phyloP scores from a whole-genome alignment of 2,113 vertebrate genomes.

The Pavo muticus region DNA sequence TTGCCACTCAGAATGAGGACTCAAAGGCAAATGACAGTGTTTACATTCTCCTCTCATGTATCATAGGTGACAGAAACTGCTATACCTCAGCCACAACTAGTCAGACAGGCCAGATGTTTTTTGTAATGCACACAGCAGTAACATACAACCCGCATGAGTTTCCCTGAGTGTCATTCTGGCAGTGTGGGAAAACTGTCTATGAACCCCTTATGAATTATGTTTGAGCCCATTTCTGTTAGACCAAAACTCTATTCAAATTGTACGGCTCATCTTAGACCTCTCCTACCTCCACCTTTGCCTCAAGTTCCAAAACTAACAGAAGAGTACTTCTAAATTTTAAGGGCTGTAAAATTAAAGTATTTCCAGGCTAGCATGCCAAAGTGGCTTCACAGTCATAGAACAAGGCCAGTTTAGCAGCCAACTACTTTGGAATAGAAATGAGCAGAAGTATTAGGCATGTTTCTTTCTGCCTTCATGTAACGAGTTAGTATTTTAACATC shows the following conservation, averaged over 20 bases:
- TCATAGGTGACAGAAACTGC: conserved; percentile 33
- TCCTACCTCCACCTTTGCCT: background rate
- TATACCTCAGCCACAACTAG: conserved; percentile 37
- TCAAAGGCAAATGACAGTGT: background rate
- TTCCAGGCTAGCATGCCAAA: background rate
- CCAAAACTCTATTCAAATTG: background rate
- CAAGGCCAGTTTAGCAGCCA: background rate
- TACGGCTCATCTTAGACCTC: background rate
- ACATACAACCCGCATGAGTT: background rate
- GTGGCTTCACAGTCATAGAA: background rate
- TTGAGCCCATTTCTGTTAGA: background rate
- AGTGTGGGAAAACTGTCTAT: background rate
- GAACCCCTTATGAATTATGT: background rate
- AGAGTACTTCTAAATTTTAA: background rate
- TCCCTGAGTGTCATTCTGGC: background rate
- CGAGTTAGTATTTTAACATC: background rate
- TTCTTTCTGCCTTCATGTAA: background rate
- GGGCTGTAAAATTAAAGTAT: background rate
- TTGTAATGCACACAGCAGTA: background rate
- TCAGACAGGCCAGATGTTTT: conserved; percentile 38
- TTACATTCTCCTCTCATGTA: conserved; percentile 25
- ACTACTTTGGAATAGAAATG: background rate
- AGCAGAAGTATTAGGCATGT: background rate
- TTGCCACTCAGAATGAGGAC: background rate
- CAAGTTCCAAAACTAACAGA: background rate